Conservation (phyloP, 2,113 vertebrate species). For the Danionella cerebrum region DNA sequence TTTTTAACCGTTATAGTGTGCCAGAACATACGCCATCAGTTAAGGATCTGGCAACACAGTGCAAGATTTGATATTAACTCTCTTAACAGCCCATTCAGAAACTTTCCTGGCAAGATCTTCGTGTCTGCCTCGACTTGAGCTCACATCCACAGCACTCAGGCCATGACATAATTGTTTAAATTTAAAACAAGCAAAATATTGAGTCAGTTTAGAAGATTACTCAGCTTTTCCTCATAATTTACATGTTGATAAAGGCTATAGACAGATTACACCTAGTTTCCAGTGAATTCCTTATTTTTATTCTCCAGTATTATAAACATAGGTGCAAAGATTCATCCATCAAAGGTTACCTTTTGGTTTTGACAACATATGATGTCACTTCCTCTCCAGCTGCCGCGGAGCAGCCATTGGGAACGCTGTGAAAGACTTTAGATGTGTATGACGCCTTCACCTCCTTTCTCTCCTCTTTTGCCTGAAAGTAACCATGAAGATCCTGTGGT, state of each 20-base stretch:
- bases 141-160: background rate
- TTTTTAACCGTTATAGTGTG: background rate
- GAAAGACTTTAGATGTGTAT: slow-evolving; percentile 60
- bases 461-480: slow-evolving; percentile 51
- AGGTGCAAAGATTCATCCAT: background rate
- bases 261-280: no score
- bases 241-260: no score
- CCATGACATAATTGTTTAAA: slow-evolving; percentile 7
- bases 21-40: background rate
- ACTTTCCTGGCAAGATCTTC: slow-evolving; percentile 16
- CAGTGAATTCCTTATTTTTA: no score
- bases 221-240: no score
- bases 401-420: slow-evolving; percentile 41
- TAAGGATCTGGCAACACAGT: background rate
- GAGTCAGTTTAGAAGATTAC: no score
- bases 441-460: slow-evolving; percentile 54
- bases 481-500: no score
- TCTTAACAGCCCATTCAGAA: slow-evolving; percentile 1
- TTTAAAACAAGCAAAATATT: background rate
- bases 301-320: no score
- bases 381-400: slow-evolving; percentile 48
- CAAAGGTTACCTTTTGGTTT: slow-evolving; percentile 41
- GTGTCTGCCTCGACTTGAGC: background rate
- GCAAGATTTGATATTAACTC: background rate
- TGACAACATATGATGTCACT: slow-evolving; percentile 36